These are phyloP conservation scores for Biston stratarius DNA, from an alignment of 2,888 invertebrate species.

Conservation along the genomic window DNA sequence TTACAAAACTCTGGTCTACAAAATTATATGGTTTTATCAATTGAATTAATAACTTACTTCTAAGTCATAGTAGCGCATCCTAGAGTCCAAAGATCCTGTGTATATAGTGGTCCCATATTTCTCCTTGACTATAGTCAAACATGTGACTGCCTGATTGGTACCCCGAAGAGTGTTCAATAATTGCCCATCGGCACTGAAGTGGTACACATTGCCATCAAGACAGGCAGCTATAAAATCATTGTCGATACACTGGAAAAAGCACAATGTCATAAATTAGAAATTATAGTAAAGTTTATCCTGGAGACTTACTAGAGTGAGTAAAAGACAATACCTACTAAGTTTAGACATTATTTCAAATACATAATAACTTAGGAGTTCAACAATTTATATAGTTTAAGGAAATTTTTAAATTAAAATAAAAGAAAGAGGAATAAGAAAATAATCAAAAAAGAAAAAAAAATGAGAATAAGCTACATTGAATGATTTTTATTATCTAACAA, in stretches of 20 bases:
- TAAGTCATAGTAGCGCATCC: conserved; percentile 87
- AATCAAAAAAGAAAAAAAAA: too few relatives aligned
- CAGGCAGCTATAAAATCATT: conserved; percentile 88
- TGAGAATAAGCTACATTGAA: too few relatives aligned
- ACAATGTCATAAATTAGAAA: neutral
- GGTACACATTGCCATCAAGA: conserved; percentile 88
- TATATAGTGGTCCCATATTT: conserved; percentile 83
- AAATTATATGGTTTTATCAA: neutral
- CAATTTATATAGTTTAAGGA: too few relatives aligned
- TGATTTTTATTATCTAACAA: too few relatives aligned
- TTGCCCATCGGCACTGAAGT: conserved; percentile 85
- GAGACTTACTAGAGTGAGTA: too few relatives aligned
- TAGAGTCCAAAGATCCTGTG: conserved; percentile 88
- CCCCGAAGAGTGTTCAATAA: conserved; percentile 85
- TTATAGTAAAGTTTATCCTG: too few relatives aligned
- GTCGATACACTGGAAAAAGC: conserved; percentile 83
- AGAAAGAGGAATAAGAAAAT: too few relatives aligned
- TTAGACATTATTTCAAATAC: too few relatives aligned
- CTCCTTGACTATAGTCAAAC: conserved; percentile 84
- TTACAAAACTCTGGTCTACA: too few relatives aligned
- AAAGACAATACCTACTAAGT: too few relatives aligned
- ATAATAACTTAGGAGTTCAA: too few relatives aligned
- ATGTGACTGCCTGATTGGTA: conserved; percentile 87
- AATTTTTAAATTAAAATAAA: too few relatives aligned
- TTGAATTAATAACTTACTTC: conserved; percentile 67